These are phyloP conservation scores for Odocoileus virginianus DNA, from an alignment of 2,113 vertebrate species.

Conservation along the genomic window DNA sequence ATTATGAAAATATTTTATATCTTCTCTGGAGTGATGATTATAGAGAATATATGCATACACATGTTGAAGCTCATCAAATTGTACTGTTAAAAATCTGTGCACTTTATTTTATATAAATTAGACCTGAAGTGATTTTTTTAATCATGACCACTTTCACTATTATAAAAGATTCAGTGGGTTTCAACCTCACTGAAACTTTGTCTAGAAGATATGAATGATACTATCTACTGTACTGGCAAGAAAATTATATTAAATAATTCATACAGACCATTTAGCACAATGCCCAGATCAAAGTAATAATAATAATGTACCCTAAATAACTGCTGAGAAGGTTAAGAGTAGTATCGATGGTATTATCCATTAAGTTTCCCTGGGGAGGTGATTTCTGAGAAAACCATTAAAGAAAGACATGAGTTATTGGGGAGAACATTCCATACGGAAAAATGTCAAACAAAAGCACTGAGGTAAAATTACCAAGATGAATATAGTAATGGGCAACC, in stretches of 20 bases:
- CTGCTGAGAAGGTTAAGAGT: background rate
- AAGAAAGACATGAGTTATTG: slow-evolving; percentile 6
- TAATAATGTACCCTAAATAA: slow-evolving; percentile 9
- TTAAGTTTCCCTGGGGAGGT: slow-evolving; percentile 15
- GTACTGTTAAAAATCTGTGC: background rate
- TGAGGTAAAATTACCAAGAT: background rate
- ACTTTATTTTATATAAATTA: slow-evolving; percentile 8
- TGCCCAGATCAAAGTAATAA: slow-evolving; percentile 8
- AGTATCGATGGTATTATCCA: background rate
- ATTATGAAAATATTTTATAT: background rate
- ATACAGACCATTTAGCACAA: slow-evolving; percentile 43
- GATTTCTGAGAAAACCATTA: slow-evolving; percentile 33
- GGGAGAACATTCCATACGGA: background rate
- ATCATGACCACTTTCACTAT: background rate
- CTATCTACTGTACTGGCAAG: background rate
- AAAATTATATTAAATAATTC: slow-evolving; percentile 52
- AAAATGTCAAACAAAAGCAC: slow-evolving; percentile 24
- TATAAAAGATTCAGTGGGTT: background rate
- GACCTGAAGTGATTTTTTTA: background rate
- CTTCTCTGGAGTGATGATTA: background rate
- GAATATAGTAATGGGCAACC: background rate
- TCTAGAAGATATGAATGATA: slow-evolving; percentile 5
- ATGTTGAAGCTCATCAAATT: background rate
- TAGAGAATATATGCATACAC: background rate
- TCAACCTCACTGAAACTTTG: slow-evolving; percentile 4